Evolutionary conservation across 2,797 vertebrate genomes (phyloP).

Genomic region (Catamblyrhynchus diadema): DNA sequence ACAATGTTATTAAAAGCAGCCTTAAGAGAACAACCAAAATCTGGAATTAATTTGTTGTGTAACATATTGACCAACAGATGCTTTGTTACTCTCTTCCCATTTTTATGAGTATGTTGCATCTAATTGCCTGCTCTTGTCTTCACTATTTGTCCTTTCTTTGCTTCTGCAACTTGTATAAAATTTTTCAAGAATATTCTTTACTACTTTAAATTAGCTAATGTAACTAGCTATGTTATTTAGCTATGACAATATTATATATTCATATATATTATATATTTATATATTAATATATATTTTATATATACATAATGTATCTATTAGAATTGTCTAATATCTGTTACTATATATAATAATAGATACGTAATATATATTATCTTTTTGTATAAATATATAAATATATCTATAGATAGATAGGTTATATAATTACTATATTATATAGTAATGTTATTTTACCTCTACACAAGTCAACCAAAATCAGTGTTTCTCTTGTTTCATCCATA

Average conservation of each 20-base stretch:
- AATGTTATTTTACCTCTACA: background rate
- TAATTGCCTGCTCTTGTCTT: background rate
- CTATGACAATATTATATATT: background rate
- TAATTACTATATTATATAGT: background rate
- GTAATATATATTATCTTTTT: too few species aligned
- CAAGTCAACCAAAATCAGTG: background rate
- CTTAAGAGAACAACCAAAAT: slow-evolving; percentile 1
- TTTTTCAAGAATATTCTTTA: background rate
- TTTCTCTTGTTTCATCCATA: background rate
- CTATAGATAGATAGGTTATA: too few species aligned
- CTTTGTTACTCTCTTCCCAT: background rate
- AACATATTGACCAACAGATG: slow-evolving; percentile 23
- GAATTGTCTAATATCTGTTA: too few species aligned
- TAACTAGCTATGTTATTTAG: background rate
- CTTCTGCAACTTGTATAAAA: background rate
- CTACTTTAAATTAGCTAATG: background rate
- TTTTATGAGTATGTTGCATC: background rate
- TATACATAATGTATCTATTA: too few species aligned
- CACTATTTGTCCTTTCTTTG: background rate
- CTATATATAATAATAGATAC: too few species aligned
- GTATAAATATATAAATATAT: too few species aligned
- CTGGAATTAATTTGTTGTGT: background rate
- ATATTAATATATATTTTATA: too few species aligned
- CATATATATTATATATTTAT: background rate
- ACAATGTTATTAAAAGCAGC: background rate